These are phyloP conservation scores for Rhimphoctona megacephalus DNA, from an alignment of 2,888 invertebrate species.

Conservation along the genomic window DNA sequence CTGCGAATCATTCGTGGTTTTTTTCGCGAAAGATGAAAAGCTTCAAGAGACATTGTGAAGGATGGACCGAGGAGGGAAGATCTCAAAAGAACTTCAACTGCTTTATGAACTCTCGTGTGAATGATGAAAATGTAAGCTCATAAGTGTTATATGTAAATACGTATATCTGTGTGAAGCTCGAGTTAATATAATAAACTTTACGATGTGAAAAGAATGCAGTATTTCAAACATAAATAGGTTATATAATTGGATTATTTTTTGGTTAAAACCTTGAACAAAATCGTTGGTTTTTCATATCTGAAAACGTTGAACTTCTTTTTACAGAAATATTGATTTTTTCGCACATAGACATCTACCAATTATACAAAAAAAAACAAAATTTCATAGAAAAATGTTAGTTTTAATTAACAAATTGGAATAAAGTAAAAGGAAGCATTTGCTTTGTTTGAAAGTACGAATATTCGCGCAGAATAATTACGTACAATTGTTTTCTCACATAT, in stretches of 20 bases:
- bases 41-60: constrained; percentile 46
- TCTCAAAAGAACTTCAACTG: constrained; percentile 24
- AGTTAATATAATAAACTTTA: constrained; percentile 9
- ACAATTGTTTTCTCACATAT: constrained; percentile 17
- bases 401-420: not conserved
- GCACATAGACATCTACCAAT: too few relatives aligned
- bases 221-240: not conserved
- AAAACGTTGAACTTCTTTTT: not conserved
- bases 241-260: too few relatives aligned
- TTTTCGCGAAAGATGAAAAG: constrained; percentile 56
- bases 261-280: not conserved
- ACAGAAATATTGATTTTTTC: not conserved
- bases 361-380: too few relatives aligned
- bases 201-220: not conserved
- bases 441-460: not conserved
- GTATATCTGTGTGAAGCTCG: not conserved
- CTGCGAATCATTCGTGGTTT: constrained; percentile 54
- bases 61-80: constrained; percentile 9
- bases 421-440: not conserved
- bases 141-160: not conserved
- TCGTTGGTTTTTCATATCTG: too few relatives aligned
- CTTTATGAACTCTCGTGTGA: constrained; percentile 30
- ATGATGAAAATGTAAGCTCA: constrained; percentile 27
- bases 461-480: not conserved
- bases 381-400: not conserved